Evolutionary conservation across 2,888 invertebrate genomes (phyloP).

Genomic region (Conistra vaccinii): DNA sequence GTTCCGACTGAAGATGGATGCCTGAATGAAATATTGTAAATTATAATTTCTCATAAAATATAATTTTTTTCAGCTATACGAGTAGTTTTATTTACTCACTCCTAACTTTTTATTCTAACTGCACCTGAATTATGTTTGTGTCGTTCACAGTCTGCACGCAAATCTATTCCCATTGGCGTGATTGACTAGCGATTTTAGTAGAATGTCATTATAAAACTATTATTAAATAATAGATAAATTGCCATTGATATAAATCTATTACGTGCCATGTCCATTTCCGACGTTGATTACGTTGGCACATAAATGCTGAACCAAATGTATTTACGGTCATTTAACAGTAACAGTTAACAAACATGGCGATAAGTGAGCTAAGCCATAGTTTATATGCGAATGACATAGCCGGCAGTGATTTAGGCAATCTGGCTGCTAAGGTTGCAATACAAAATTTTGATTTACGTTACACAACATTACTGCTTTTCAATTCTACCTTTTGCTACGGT

Average conservation of each 20-base stretch:
- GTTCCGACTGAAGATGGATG: slow-evolving; percentile 91
- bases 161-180: slow-evolving; percentile 24
- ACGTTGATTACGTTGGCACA: slow-evolving; percentile 38
- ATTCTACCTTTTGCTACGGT: slow-evolving; percentile 73
- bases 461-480: slow-evolving; percentile 79
- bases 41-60: slow-evolving; percentile 92
- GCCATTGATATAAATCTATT: slow-evolving; percentile 59
- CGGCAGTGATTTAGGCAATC: slow-evolving; percentile 69
- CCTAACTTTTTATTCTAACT: slow-evolving; percentile 16
- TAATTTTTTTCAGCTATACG: slow-evolving; percentile 91
- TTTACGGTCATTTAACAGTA: slow-evolving; percentile 47
- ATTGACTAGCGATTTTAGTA: slow-evolving; percentile 27
- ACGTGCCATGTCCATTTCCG: slow-evolving; percentile 28
- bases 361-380: slow-evolving; percentile 28
- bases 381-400: slow-evolving; percentile 37
- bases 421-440: slow-evolving; percentile 78
- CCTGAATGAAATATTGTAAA: slow-evolving; percentile 91
- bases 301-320: slow-evolving; percentile 20
- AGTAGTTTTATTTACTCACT: slow-evolving; percentile 81
- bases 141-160: slow-evolving; percentile 2
- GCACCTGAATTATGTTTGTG: slow-evolving; percentile 5
- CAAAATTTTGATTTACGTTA: slow-evolving; percentile 80
- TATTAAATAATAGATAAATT: slow-evolving; percentile 53
- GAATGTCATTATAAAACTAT: slow-evolving; percentile 40
- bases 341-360: slow-evolving; percentile 41